Conservation (phyloP, 2,888 invertebrate genomes). For the Eumacrocentrus americanus region DNA sequence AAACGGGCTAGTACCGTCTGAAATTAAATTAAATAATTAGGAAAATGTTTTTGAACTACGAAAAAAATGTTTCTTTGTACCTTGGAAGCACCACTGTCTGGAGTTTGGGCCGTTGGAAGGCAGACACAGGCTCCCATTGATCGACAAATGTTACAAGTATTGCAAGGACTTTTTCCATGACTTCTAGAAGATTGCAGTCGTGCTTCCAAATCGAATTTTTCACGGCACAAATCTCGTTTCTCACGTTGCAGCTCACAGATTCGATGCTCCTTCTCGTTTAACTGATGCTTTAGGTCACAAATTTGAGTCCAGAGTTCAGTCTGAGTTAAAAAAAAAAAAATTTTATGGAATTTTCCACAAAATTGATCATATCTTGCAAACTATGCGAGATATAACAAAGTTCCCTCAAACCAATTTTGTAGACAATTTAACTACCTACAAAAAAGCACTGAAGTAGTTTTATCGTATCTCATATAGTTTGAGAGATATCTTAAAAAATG, state of each 20-base stretch:
- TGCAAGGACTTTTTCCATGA: constrained; percentile 40
- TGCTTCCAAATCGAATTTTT: constrained; percentile 60
- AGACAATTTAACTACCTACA: no score
- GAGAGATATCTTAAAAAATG: no score
- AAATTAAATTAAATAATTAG: constrained; percentile 19
- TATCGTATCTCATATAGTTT: not conserved
- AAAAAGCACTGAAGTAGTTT: no score
- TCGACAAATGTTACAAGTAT: constrained; percentile 44
- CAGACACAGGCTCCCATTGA: constrained; percentile 38
- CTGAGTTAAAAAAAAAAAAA: constrained; percentile 24
- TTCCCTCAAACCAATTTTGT: no score
- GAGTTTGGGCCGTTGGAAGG: constrained; percentile 26
- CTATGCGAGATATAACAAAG: no score
- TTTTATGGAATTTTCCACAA: no score
- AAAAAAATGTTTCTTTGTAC: constrained; percentile 37
- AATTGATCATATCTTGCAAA: no score
- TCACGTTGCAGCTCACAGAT: constrained; percentile 60
- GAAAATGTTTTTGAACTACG: not conserved
- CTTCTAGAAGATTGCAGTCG: constrained; percentile 53
- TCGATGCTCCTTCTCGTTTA: constrained; percentile 60
- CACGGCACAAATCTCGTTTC: constrained; percentile 58
- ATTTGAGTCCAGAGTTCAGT: constrained; percentile 44
- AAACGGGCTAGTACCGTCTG: constrained; percentile 59
- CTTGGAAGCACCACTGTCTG: constrained; percentile 28
- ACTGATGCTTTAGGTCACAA: constrained; percentile 52